These are phyloP conservation scores for Pseudotriccus pelzelni DNA, from an alignment of 2,797 vertebrate species.

Conservation along the genomic window DNA sequence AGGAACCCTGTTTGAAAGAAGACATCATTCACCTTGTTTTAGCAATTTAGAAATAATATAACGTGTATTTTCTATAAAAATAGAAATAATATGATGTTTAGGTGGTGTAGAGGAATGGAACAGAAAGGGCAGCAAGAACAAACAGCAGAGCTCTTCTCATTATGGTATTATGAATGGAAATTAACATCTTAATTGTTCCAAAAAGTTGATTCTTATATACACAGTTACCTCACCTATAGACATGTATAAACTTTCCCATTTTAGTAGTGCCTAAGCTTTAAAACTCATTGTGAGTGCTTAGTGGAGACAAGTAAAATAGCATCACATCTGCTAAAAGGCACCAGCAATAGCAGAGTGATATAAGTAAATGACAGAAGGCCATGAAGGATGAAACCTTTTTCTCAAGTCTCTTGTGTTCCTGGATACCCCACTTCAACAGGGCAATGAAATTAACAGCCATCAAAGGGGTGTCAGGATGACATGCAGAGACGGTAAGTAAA, in stretches of 20 bases:
- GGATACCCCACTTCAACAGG: neutral
- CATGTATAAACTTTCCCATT: neutral
- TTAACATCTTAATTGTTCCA: neutral
- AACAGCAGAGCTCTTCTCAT: neutral
- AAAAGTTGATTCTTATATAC: neutral
- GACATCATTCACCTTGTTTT: neutral
- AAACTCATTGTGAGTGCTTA: neutral
- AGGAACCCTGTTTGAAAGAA: neutral
- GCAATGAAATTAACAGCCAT: neutral
- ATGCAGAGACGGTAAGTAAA: neutral
- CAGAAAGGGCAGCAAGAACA: neutral
- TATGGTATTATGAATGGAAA: neutral
- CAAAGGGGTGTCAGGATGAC: neutral
- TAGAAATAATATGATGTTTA: neutral
- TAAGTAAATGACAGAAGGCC: neutral
- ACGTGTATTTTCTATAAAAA: too few relatives aligned
- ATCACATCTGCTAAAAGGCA: neutral
- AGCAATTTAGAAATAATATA: slow-evolving; percentile 1
- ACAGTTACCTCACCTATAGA: neutral
- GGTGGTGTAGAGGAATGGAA: neutral
- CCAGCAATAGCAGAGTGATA: neutral
- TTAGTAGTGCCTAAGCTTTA: neutral
- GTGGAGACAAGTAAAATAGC: neutral
- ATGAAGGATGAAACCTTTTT: neutral
- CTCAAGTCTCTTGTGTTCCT: neutral